Conservation (phyloP, 1,140 invertebrate species). For the Aporrectodea caliginosa region DNA sequence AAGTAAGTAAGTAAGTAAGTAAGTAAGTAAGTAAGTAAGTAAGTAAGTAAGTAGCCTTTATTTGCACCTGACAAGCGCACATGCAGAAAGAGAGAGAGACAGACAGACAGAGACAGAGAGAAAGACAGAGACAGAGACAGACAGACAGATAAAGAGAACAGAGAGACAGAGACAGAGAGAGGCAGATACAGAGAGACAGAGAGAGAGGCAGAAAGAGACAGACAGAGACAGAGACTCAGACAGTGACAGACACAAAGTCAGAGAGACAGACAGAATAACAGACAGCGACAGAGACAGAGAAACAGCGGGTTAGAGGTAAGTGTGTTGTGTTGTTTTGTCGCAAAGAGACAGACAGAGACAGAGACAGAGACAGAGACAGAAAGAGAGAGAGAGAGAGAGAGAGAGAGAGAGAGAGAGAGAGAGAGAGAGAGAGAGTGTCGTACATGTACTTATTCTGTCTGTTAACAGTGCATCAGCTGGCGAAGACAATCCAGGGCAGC, state of each 20-base stretch:
- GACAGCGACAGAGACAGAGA: neutral
- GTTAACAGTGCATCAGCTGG: conserved; percentile 9
- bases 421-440: neutral
- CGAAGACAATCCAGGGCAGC: conserved; percentile 12
- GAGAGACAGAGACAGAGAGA: neutral
- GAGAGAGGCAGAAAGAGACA: too few species aligned
- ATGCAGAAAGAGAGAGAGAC: too few species aligned
- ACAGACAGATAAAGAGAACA: neutral
- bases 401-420: neutral
- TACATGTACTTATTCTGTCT: neutral
- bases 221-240: neutral
- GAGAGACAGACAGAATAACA: neutral
- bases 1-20: neutral
- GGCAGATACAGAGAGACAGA: neutral
- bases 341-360: too few species aligned
- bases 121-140: neutral
- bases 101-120: too few species aligned
- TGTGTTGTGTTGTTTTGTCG: too few species aligned
- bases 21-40: too few species aligned
- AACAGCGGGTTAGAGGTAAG: neutral
- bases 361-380: too few species aligned
- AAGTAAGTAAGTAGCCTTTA: too few species aligned
- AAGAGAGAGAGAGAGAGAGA: too few species aligned
- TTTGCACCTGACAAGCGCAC: too few species aligned
- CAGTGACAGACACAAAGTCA: neutral